Base-by-base conservation (phyloP, 2,797 vertebrate species). In the Sebastes vulpes region DNA sequence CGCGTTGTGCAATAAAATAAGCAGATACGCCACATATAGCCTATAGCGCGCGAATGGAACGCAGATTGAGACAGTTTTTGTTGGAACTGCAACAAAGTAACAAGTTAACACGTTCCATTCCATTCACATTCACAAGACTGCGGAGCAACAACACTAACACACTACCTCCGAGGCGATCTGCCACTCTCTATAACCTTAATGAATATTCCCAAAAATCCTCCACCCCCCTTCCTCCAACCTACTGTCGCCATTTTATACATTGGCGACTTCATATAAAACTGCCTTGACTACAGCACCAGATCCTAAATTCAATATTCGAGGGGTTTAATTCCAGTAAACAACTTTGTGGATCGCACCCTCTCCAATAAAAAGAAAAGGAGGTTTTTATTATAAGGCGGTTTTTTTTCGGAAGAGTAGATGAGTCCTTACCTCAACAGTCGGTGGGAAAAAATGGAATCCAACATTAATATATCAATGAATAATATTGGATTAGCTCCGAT, bases 211-310 rank as follows among this genome's bases (percentile, higher is more conserved):
- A 52, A 82, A 94, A 94, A 88, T 81, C 93, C 90, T 92, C 90
- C 92, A 90, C 87, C 88, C 88, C 76, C 90, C 89, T 89, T 89
- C 92, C 92, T 95, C 92, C 93, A 93, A 93, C 95, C 93, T 95
- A 94, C 95, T 97, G 96, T 97, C 96, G 96, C 96, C 96, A 97
- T 97, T 96, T 97, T 97, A 96, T 95, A 96, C 94, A 95, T 95
- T 93, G 95, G 94, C 94, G 95, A 96, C 96, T 96, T 96, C 90
- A 95, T 95, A 91, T 94, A 94, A 94, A 94, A 94, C 93, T 95
- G 94, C 91, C 91, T 91, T 81, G 90, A 90, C 93, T 92, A 90
- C 93, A 76, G 89, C 93, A 87, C 80, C 89, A 94, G 88, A 93
- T 92, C 89, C 89, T 91, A 93, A 86, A 92, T 85, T 48, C 87